Evolutionary conservation across 2,797 vertebrate species (phyloP).

Genomic region (Gila robusta): DNA sequence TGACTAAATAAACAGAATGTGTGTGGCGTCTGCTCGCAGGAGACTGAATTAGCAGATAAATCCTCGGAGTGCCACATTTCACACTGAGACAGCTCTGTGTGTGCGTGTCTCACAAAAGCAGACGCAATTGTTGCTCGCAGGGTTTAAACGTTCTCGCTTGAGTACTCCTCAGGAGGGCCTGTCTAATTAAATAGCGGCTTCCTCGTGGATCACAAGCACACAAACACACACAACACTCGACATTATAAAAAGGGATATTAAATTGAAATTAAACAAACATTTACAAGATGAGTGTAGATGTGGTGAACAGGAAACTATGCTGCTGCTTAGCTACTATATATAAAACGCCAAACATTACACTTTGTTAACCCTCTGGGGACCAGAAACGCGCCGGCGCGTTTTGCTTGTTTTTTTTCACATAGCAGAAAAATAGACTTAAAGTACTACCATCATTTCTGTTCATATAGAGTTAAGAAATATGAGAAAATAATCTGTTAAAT

Average conservation of each 20-base stretch:
- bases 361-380: not conserved
- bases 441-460: too few species aligned
- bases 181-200: constrained; percentile 37
- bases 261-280: constrained; percentile 18
- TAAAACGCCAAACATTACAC: not conserved
- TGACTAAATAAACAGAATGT: constrained; percentile 43
- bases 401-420: too few species aligned
- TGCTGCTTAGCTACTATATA: not conserved
- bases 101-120: constrained; percentile 31
- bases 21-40: constrained; percentile 8
- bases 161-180: constrained; percentile 23
- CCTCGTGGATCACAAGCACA: constrained; percentile 15
- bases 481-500: too few species aligned
- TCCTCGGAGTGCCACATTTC: constrained; percentile 17
- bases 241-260: constrained; percentile 16
- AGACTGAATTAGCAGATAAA: constrained; percentile 39
- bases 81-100: constrained; percentile 15
- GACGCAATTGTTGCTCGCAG: constrained; percentile 3
- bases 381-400: too few species aligned
- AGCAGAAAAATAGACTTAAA: too few species aligned
- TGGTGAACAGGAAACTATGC: not conserved
- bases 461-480: too few species aligned
- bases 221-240: not conserved
- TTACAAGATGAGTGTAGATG: not conserved
- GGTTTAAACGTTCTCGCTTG: constrained; percentile 20